A percentile compares a stretch with the other conserved stretches of the same genome.
phyloP scores from a whole-genome alignment of 2,888 invertebrate species.

The Nasonovia ribisnigri region DNA sequence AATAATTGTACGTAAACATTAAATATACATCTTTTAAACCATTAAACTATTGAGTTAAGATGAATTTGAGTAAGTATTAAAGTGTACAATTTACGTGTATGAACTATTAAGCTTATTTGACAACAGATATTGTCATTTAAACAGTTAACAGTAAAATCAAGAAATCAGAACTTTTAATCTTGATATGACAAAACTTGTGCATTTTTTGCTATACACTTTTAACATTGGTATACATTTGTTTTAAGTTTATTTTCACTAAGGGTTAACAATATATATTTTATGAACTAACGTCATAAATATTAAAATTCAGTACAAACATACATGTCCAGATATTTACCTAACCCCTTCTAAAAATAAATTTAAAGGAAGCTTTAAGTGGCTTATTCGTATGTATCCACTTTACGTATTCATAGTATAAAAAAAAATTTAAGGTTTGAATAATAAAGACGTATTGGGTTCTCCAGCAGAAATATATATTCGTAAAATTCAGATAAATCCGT shows the following conservation, averaged over 20 bases:
- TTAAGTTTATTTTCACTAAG: background rate
- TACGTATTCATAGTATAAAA: background rate
- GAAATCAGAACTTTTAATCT: background rate
- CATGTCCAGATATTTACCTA: background rate
- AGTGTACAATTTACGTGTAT: background rate
- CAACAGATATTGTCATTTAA: background rate
- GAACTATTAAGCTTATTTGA: background rate
- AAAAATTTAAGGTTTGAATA: background rate
- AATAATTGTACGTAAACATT: background rate
- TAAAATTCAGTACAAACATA: background rate
- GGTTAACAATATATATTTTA: background rate
- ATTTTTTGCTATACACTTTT: background rate
- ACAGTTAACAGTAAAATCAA: background rate
- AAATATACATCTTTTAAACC: background rate
- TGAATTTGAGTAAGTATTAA: background rate
- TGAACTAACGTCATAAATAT: slow-evolving; percentile 4
- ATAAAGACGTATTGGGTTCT: slow-evolving; percentile 15
- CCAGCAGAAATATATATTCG: background rate
- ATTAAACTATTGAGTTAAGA: background rate
- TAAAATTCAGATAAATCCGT: background rate
- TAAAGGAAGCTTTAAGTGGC: background rate
- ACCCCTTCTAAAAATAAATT: background rate
- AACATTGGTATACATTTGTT: background rate
- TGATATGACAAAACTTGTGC: background rate
- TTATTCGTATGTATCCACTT: background rate